These are phyloP conservation scores for Syngnathus typhle DNA, from an alignment of 2,113 vertebrate species.

Conservation along the genomic window DNA sequence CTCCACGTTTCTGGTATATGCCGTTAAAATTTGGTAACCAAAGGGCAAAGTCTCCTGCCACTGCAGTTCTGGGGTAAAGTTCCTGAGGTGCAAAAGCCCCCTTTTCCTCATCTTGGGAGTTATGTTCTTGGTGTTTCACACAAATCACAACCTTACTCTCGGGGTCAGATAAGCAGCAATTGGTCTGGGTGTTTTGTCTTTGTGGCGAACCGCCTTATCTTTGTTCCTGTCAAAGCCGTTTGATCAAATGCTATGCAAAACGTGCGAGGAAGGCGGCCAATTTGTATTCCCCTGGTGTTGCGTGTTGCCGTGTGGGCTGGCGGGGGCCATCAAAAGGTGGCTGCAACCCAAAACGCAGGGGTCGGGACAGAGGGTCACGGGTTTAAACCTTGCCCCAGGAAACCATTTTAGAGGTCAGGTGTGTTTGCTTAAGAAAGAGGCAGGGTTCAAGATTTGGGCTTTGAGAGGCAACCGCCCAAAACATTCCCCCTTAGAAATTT, in stretches of 20 bases:
- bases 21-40: neutral
- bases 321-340: constrained; percentile 50
- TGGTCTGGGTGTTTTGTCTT: neutral
- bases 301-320: constrained; percentile 6
- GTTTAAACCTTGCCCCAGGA: constrained; percentile 65
- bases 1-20: neutral
- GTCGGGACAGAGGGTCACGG: constrained; percentile 51
- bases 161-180: constrained; percentile 10
- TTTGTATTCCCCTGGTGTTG: constrained; percentile 25
- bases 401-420: constrained; percentile 58
- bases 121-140: neutral
- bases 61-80: neutral
- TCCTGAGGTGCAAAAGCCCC: neutral
- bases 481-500: constrained; percentile 58
- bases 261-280: constrained; percentile 8
- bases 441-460: constrained; percentile 55
- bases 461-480: constrained; percentile 34
- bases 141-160: constrained; percentile 18
- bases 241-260: constrained; percentile 24
- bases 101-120: neutral
- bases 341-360: constrained; percentile 41
- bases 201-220: constrained; percentile 19
- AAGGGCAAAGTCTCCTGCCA: neutral
- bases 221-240: constrained; percentile 9
- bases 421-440: constrained; percentile 61